phyloP scores from a whole-genome alignment of 2,797 vertebrate genomes.

The Manis pentadactyla region DNA sequence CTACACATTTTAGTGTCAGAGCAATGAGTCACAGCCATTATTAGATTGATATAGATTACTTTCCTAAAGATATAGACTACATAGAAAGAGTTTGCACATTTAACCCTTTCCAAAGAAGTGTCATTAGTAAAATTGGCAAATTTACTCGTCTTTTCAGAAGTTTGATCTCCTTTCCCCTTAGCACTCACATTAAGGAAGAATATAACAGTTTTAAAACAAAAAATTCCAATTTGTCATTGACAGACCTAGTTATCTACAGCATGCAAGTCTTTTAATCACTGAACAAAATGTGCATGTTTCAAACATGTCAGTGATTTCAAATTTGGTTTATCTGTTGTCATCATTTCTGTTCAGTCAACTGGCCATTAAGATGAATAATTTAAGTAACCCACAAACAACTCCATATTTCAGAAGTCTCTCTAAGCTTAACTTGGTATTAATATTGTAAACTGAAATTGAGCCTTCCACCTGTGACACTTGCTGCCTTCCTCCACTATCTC shows the following conservation, averaged over 20 bases:
- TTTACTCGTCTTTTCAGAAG: neutral
- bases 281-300: neutral
- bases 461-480: neutral
- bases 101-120: neutral
- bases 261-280: neutral
- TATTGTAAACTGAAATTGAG: conserved; percentile 3
- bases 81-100: neutral
- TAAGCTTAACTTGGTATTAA: conserved; percentile 12
- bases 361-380: conserved; percentile 22
- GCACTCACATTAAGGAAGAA: neutral
- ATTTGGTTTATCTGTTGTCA: neutral
- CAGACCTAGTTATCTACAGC: neutral
- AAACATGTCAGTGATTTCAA: neutral
- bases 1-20: neutral
- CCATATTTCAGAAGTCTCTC: neutral
- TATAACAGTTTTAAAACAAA: neutral
- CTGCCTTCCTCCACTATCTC: neutral
- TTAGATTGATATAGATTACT: neutral
- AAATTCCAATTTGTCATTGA: neutral
- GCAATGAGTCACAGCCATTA: neutral
- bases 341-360: neutral
- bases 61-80: neutral
- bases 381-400: neutral
- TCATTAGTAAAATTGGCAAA: neutral
- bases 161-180: neutral